These are phyloP conservation scores for Lagopus leucura DNA, from an alignment of 2,113 vertebrate species.

Conservation along the genomic window DNA sequence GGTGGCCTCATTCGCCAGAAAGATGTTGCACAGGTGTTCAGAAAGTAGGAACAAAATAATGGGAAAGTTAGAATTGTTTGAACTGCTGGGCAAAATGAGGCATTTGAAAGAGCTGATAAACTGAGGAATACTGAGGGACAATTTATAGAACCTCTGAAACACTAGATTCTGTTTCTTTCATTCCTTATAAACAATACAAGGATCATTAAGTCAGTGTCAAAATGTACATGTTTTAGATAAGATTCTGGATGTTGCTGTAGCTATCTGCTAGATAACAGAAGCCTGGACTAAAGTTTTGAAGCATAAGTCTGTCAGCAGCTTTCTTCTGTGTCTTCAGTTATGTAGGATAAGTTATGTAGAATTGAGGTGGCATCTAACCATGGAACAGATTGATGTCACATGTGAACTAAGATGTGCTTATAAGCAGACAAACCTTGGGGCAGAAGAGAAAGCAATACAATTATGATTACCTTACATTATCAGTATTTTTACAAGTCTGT, in stretches of 20 bases:
- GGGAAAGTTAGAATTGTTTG: background rate
- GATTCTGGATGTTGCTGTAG: background rate
- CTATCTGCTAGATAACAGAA: background rate
- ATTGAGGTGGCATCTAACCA: background rate
- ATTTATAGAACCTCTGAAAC: background rate
- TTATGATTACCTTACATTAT: background rate
- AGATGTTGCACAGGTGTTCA: background rate
- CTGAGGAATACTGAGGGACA: background rate
- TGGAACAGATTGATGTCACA: background rate
- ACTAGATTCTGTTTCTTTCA: background rate
- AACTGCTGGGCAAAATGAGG: background rate
- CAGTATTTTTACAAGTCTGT: background rate
- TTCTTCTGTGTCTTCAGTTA: background rate
- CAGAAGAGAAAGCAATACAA: background rate
- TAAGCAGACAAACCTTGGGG: background rate
- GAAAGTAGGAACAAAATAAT: background rate
- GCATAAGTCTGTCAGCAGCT: background rate
- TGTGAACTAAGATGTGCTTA: background rate
- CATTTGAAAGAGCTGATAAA: background rate
- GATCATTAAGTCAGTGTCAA: background rate
- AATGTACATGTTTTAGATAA: background rate
- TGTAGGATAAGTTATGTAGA: background rate
- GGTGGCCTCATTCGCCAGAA: background rate
- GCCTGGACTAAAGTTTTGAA: background rate
- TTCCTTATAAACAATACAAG: background rate